phyloP scores from a whole-genome alignment of 2,797 vertebrate genomes.

The Xenops minutus region DNA sequence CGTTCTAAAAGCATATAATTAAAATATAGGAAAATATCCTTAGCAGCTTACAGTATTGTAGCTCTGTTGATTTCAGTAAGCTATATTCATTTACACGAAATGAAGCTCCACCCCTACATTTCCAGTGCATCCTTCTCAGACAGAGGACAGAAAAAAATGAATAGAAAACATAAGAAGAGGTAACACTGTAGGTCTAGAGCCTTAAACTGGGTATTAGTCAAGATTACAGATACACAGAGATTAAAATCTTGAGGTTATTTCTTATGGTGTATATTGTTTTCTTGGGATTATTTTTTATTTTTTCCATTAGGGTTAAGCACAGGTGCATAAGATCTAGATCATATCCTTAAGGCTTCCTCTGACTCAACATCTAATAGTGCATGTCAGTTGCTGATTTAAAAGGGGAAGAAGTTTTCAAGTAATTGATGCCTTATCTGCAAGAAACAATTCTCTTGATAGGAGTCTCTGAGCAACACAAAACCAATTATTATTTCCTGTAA shows the following conservation, averaged over 20 bases:
- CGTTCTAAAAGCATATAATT: slow-evolving; percentile 1
- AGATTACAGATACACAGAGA: not conserved
- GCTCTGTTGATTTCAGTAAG: not conserved
- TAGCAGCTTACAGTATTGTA: not conserved
- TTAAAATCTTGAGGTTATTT: not conserved
- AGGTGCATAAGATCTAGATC: not conserved
- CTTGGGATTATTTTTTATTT: not conserved
- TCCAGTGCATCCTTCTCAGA: slow-evolving; percentile 18
- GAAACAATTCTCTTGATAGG: slow-evolving; percentile 16
- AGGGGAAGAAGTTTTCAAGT: slow-evolving; percentile 5
- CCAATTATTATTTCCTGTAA: slow-evolving; percentile 23
- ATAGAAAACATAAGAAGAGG: slow-evolving; percentile 16
- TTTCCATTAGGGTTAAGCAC: not conserved
- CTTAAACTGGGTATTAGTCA: not conserved
- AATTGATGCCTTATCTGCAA: slow-evolving; percentile 34
- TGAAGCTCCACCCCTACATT: not conserved
- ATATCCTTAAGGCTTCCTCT: not conserved
- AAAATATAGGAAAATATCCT: not conserved
- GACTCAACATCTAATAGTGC: slow-evolving; percentile 13
- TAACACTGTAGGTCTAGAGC: not conserved
- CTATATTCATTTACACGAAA: not conserved
- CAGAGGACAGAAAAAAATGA: not conserved
- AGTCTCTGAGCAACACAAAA: not conserved
- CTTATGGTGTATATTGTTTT: not conserved
- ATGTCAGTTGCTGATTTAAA: slow-evolving; percentile 18